Evolutionary conservation across 2,113 vertebrate species (phyloP), one percentile per base, ranked within the genome.

Genomic region (Albula goreensis): DNA sequence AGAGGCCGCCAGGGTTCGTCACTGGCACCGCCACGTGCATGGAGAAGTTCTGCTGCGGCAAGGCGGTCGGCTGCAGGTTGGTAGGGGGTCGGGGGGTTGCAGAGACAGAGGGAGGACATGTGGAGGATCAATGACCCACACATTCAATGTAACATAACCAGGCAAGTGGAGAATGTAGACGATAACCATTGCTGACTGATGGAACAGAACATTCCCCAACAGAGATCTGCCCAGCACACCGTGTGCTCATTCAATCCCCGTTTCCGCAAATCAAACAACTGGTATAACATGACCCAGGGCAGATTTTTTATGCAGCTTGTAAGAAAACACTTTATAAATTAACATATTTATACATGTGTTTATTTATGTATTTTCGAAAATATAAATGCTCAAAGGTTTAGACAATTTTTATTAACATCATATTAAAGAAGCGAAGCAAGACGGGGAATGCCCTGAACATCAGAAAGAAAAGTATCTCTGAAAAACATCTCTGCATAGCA

Each of bases 11-110:
- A 83, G 96, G 97, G 87, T 97, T 98, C 93, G 97, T 97, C 90
- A 99, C 98, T 0, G 98, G 98, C 87, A 99, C 97, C 0, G 98
- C 98, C 94, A 99, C 98, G 60, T 98, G 98, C 98, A 99, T 99
- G 53, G 98, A 98, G 94, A 99, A 99, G 95, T 96, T 99, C 93
- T 98, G 98, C 91, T 97, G 97, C 19, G 97, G 97, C 94, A 99
- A 90, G 83, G 95, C 97, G 87, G 97, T 89, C 80, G 95, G 98
- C 98, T 99, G 93, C 3, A 91, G 89, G 70, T 1, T 5, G 12
- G 60, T 13, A 50, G n/a, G n/a, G n/a, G n/a, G n/a, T 17, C 3
- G 10, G 17, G 53, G 53, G 53, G 6, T 3, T 31, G 49, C 53
- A 80, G 78, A 82, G 52, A 41, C 12, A 60, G 8, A 60, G 57